Evolutionary conservation across 2,113 vertebrate species (phyloP), one percentile per base, ranked within the genome.

Genomic region (Tenebrosternarchus preto): DNA sequence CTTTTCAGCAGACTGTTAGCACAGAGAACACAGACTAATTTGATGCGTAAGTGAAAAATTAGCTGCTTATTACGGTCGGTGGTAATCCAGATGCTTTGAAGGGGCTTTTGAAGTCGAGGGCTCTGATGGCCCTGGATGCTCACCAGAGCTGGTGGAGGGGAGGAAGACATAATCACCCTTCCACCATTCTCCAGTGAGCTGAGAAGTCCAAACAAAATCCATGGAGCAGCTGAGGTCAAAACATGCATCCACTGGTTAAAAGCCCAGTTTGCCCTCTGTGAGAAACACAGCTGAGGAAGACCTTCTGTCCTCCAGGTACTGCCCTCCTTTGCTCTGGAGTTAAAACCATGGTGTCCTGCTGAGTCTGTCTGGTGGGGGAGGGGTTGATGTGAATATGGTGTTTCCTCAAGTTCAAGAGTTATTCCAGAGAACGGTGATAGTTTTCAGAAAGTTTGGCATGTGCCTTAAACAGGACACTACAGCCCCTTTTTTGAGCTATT

Each of bases 81-180:
- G 67, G 29, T 16, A n/a, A 53, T 53, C 12, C 17, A 56, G 77
- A 56, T 27, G 27, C 27, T 82, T 78, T 74, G 67, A 46, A 64
- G 50, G 25, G 50, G 15, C 25, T 29, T 76, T 80, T 80, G 33
- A 80, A 66, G 78, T 25, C 33, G 27, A 25, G 17, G 11, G 57
- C 27, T 80, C 70, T 50, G 53, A n/a, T 60, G 74, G 31, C 11
- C 20, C 72, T 68, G 75, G 69, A 82, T 19, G 25, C 15, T 78
- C 67, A 29, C 69, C 75, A 73, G 77, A 22, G 22, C 22, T 53
- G 63, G 53, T 46, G 59, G 27, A n/a, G 5, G 16, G 17, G 50
- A 78, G 20, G 16, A 24, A 17, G 22, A 19, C 31, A 20, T 2
- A 73, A 67, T n/a, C n/a, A n/a, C 50, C 17, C 20, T 43, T 31